phyloP scores from a whole-genome alignment of 2,113 vertebrate genomes.

The Choloepus hoffmanni region DNA sequence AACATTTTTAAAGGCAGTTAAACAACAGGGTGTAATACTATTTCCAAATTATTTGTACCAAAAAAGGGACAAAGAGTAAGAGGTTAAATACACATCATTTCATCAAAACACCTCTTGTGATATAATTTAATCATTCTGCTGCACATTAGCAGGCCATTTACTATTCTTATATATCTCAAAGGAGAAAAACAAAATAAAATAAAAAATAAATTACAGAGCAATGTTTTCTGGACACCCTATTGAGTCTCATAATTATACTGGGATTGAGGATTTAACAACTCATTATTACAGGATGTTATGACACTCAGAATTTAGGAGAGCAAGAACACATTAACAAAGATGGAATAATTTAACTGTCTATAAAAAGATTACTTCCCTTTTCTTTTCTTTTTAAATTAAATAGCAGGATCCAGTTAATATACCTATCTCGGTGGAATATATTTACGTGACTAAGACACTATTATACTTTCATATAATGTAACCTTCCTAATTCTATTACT shows the following conservation, averaged over 20 bases:
- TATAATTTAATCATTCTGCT: slow-evolving; percentile 55
- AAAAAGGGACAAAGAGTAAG: slow-evolving; percentile 55
- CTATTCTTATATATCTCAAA: background rate
- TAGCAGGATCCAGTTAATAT: background rate
- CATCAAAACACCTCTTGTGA: background rate
- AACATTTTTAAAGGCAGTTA: slow-evolving; percentile 75
- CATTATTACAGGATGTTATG: slow-evolving; percentile 52
- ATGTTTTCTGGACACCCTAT: slow-evolving; percentile 60
- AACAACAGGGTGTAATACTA: slow-evolving; percentile 64
- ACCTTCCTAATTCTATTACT: slow-evolving; percentile 42
- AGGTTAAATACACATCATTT: slow-evolving; percentile 69
- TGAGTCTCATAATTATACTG: slow-evolving; percentile 69
- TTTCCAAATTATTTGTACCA: slow-evolving; percentile 53
- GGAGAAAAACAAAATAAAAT: slow-evolving; percentile 58
- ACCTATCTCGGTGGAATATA: background rate
- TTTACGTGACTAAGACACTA: background rate
- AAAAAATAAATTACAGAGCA: slow-evolving; percentile 60
- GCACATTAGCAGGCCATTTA: slow-evolving; percentile 29
- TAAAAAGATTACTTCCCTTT: background rate
- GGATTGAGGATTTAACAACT: slow-evolving; percentile 58
- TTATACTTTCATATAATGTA: background rate
- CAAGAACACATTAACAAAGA: slow-evolving; percentile 54
- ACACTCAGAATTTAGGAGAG: slow-evolving; percentile 22
- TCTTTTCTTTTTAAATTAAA: slow-evolving; percentile 5
- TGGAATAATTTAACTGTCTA: background rate